Conservation (phyloP, 2,797 vertebrate genomes). For the Enteromius anoplus region DNA sequence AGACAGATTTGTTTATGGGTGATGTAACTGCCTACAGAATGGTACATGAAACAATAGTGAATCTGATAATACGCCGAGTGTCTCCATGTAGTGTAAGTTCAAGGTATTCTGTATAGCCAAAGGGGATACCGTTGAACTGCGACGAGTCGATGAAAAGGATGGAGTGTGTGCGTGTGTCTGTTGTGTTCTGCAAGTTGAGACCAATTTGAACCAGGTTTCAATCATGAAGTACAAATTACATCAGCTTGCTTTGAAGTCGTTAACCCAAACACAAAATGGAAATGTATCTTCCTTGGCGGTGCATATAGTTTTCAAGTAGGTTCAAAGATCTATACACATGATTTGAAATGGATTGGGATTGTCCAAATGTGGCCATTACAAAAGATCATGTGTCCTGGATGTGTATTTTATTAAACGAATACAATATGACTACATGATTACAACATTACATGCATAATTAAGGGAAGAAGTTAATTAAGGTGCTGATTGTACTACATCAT, state of each 20-base stretch:
- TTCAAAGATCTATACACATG: background rate
- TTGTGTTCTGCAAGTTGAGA: background rate
- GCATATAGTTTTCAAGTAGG: background rate
- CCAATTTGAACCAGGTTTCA: conserved; percentile 20
- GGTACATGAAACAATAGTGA: background rate
- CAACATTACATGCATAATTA: background rate
- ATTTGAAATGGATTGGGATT: background rate
- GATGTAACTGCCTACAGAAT: conserved; percentile 15
- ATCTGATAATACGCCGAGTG: conserved; percentile 2
- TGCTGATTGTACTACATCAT: background rate
- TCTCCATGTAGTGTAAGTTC: conserved; percentile 25
- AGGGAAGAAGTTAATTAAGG: background rate
- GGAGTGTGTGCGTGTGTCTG: background rate
- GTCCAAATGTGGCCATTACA: background rate
- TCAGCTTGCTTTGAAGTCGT: conserved; percentile 19
- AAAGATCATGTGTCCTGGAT: background rate
- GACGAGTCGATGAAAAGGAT: conserved; percentile 2
- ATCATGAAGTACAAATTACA: conserved; percentile 28
- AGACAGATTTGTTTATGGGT: conserved; percentile 14
- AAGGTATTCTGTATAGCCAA: conserved; percentile 19
- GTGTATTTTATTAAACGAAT: background rate
- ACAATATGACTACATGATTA: background rate
- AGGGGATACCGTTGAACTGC: background rate
- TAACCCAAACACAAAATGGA: background rate
- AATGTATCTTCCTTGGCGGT: background rate